phyloP scores from a whole-genome alignment of 53 echinoderm and acorn worm genomes.

The Arbacia lixula region DNA sequence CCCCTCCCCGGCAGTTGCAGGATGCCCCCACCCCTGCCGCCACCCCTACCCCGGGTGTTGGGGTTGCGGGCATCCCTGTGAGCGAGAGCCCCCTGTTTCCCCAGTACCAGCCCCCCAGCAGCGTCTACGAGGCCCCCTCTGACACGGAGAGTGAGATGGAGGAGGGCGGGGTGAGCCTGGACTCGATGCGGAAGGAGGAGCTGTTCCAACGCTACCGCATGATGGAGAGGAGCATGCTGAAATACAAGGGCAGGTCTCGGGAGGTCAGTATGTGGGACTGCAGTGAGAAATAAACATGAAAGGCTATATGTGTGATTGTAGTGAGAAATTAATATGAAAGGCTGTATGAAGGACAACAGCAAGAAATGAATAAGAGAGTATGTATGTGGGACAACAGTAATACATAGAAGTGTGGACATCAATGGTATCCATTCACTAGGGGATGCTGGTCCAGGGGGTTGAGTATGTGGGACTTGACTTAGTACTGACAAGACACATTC shows the following conservation, averaged over 20 bases:
- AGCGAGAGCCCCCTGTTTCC: constrained; percentile 95
- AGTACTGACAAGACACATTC: no score
- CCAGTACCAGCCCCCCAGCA: constrained; percentile 87
- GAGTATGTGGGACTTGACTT: no score
- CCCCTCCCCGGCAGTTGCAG: constrained; percentile 5
- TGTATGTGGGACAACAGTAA: no score
- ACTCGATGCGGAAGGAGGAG: constrained; percentile 85
- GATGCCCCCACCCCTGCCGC: constrained; percentile 38
- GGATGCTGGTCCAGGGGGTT: no score
- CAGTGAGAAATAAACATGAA: no score
- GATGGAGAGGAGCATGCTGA: constrained; percentile 80
- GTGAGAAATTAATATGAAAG: no score
- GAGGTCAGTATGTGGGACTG: constrained; percentile 64
- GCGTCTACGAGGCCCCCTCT: constrained; percentile 88
- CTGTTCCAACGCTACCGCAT: constrained; percentile 74
- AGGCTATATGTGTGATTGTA: no score
- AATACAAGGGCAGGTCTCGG: constrained; percentile 80
- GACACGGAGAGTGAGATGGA: constrained; percentile 99
- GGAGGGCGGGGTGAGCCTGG: constrained; percentile 75
- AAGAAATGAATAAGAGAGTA: no score
- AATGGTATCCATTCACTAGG: no score
- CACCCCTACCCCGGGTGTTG: neutral
- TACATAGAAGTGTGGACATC: no score
- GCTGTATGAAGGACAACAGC: no score
- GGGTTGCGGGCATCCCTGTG: constrained; percentile 18